Percentiles rank a stretch among this genome's conserved stretches.
phyloP scores from a whole-genome alignment of 1,140 invertebrate species.

The Macrobrachium nipponense region DNA sequence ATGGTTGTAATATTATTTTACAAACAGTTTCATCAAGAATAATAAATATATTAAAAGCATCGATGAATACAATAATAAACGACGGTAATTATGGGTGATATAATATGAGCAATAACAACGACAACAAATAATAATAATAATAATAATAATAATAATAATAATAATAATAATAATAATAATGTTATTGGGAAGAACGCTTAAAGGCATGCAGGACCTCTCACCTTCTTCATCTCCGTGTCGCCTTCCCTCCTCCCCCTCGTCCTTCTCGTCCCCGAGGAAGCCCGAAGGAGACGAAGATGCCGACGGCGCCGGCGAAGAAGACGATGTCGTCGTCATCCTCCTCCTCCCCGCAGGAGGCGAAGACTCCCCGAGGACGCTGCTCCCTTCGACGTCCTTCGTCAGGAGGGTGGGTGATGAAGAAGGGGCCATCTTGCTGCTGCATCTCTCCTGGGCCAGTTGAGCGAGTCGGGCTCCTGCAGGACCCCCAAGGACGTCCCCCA shows the following conservation, averaged over 20 bases:
- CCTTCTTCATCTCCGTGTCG: too few relatives aligned
- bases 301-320: too few relatives aligned
- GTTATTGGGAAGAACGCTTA: not conserved
- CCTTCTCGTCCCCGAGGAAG: too few relatives aligned
- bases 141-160: slow-evolving; percentile 23
- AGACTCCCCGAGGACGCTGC: not conserved
- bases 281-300: too few relatives aligned
- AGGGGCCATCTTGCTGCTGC: not conserved
- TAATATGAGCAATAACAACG: not conserved
- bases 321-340: too few relatives aligned
- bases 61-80: not conserved
- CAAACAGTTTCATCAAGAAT: not conserved
- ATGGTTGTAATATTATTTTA: too few relatives aligned
- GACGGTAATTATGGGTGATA: not conserved
- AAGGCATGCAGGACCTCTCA: not conserved
- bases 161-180: slow-evolving; percentile 25
- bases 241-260: too few relatives aligned
- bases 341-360: not conserved
- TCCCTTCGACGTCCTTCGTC: not conserved
- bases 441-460: slow-evolving; percentile 6
- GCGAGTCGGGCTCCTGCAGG: slow-evolving; percentile 7
- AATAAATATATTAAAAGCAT: not conserved
- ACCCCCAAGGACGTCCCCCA: slow-evolving; percentile 38
- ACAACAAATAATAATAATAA: slow-evolving; percentile 1
- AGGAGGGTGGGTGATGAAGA: not conserved